phyloP scores from a whole-genome alignment of 2,113 vertebrate genomes.

The Polypterus senegalus region DNA sequence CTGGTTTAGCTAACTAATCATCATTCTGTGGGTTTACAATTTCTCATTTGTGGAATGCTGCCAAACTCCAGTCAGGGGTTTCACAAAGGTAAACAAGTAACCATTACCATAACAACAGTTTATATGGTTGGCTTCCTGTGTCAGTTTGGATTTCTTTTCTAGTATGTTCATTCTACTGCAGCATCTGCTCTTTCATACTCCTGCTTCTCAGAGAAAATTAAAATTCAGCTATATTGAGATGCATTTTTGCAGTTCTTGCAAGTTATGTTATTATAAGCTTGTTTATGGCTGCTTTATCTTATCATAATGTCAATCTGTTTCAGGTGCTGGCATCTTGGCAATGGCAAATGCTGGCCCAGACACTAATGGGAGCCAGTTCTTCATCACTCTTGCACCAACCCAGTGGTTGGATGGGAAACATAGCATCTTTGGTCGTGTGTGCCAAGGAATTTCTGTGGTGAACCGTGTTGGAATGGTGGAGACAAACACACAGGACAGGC shows the following conservation, averaged over 20 bases:
- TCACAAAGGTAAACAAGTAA: neutral
- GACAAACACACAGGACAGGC: constrained; percentile 81
- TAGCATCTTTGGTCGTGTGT: constrained; percentile 83
- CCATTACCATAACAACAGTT: neutral
- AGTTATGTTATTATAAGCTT: neutral
- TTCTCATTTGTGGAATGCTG: too few relatives aligned
- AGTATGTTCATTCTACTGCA: too few relatives aligned
- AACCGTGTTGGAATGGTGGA: constrained; percentile 87
- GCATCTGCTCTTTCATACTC: too few relatives aligned
- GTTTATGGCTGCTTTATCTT: constrained; percentile 1
- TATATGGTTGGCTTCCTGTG: neutral
- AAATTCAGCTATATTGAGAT: neutral
- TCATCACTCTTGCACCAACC: constrained; percentile 71
- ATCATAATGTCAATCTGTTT: constrained; percentile 7
- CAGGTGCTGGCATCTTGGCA: constrained; percentile 85
- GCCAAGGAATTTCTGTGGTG: constrained; percentile 73
- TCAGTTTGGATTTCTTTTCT: neutral
- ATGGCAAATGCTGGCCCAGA: constrained; percentile 92
- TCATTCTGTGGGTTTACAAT: too few relatives aligned
- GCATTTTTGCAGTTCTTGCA: too few relatives aligned
- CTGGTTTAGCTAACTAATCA: too few relatives aligned
- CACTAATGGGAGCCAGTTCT: constrained; percentile 94
- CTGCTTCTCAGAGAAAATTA: neutral
- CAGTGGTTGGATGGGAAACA: constrained; percentile 93
- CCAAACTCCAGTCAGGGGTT: too few relatives aligned